Evolutionary conservation across 2,113 vertebrate species (phyloP).

Genomic region (Empidonax alnorum): DNA sequence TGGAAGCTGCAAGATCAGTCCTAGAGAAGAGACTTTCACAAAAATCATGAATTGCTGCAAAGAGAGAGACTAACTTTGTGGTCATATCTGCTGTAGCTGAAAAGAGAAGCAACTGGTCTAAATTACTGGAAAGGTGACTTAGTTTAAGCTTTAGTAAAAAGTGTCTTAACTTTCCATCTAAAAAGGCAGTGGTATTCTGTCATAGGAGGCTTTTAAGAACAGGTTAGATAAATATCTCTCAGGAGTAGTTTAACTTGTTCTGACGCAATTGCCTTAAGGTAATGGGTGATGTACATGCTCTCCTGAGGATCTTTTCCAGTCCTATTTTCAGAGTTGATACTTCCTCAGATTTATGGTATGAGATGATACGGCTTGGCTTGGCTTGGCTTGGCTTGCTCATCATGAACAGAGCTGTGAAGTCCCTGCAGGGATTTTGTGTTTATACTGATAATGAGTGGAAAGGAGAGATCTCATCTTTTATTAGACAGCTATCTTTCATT

Average conservation of each 20-base stretch:
- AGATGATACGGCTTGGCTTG: neutral
- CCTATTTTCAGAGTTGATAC: neutral
- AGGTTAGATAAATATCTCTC: neutral
- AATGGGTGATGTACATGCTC: neutral
- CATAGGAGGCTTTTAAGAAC: neutral
- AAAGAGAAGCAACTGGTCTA: neutral
- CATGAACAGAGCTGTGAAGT: neutral
- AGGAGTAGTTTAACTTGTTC: neutral
- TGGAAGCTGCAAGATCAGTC: neutral
- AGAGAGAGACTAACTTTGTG: neutral
- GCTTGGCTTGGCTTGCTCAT: neutral
- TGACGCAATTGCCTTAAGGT: slow-evolving; percentile 3
- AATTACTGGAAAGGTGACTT: neutral
- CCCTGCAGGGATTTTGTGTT: neutral
- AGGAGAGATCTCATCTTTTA: neutral
- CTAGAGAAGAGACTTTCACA: neutral
- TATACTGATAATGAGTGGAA: neutral
- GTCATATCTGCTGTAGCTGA: neutral
- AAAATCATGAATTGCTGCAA: neutral
- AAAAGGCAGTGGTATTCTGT: neutral
- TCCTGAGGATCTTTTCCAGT: neutral
- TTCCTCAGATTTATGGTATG: neutral
- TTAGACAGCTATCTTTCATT: neutral
- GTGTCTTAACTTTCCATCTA: neutral
- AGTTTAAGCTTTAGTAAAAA: neutral